Base-by-base conservation (phyloP, 1,140 invertebrate species). In the Nymphalis io region DNA sequence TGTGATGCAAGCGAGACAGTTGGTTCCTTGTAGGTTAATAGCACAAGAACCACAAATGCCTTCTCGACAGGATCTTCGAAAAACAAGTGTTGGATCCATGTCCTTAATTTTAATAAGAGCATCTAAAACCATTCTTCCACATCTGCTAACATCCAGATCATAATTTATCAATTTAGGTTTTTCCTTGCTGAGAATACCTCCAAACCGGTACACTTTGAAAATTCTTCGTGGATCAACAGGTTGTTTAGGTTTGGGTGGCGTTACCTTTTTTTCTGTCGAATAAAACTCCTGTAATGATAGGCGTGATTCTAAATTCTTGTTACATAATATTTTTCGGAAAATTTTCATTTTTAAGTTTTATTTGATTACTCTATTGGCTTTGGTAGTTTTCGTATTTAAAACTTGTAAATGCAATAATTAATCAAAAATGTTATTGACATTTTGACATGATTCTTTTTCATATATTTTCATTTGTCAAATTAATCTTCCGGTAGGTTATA, bases 1-100 rank as follows among this genome's bases (percentile, higher is more conserved):
- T 0, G 85, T 96, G 77, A 97, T 95, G 83, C 97, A 98, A 59
- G 97, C 97, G 44, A 98, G 92, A 40, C 95, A 96, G 84, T 98
- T 98, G 0, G 93, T 87, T 20, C 97, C 97, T 82, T 96, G 95
- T 79, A 98, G 96, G 83, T 98, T 98, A 94, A 98, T 96, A 0
- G 96, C 94, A 89, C 97, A 98, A 15, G 96, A 97, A 3, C 97
- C 97, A 84, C 97, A 98, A 81, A 98, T 98, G 46, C 97, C 96
- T 92, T 98, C 97, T 18, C 97, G 93, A 76, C 97, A 98, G 0
- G 96, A 98, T 77, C 95, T 92, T 64, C 97, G 91, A 83, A 97
- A 98, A 11, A 96, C 95, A 44, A 98, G 88, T 0, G 96, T 96
- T 1, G 97, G 95, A 84, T 98, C 97, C 44, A 96, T 93, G 80